Base-by-base conservation (phyloP, 1,140 invertebrate species). In the Araneus ventricosus region DNA sequence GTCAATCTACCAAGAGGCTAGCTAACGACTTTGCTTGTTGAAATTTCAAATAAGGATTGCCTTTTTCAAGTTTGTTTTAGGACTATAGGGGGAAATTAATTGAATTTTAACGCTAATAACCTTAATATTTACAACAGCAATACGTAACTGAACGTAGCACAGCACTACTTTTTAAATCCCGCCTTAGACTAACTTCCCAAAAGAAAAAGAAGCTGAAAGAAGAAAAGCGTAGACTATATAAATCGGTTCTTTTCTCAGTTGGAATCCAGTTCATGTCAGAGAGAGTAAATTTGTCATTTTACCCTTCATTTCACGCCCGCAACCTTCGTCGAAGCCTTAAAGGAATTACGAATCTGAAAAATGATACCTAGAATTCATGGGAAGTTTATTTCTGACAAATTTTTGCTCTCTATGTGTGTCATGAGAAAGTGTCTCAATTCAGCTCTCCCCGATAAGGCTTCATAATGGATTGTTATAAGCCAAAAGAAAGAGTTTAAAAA, bases 271-370 rank as follows among this genome's bases (percentile, higher is more conserved):
- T 37, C 70, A 34, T 75, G 70, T 75, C 30, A 75, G 14, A 37
- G 10, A 34, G 70, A 75, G 70, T 30, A 75, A 75, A 75, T 75
- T 75, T 75, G 70, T 75, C 70, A 75, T 75, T 75, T 75, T 22
- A 22, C 70, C 70, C 70, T 75, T 75, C 70, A 75, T 75, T 75
- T 75, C 70, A 37, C 70, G 17, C 30, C 70, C 27, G 70, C 30
- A 75, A 75, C 30, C 70, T 34, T 34, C 67, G 67, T 17, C 27
- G 30, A 14, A 70, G 67, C 27, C 70, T 75, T 75, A 37, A 30
- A 75, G 30, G 70, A 75, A 75, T 75, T 34, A 37, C 70, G 34
- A 75, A 30, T 75, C 70, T 75, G 70, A 75, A 75, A 75, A 75
- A 75, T 75, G 70, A 75, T 37, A 37, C 30, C 30, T 34, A 2